A percentile compares a stretch with the other conserved stretches of the same genome.
phyloP scores from a whole-genome alignment of 2,888 invertebrate genomes.

The Platypus cylindrus region DNA sequence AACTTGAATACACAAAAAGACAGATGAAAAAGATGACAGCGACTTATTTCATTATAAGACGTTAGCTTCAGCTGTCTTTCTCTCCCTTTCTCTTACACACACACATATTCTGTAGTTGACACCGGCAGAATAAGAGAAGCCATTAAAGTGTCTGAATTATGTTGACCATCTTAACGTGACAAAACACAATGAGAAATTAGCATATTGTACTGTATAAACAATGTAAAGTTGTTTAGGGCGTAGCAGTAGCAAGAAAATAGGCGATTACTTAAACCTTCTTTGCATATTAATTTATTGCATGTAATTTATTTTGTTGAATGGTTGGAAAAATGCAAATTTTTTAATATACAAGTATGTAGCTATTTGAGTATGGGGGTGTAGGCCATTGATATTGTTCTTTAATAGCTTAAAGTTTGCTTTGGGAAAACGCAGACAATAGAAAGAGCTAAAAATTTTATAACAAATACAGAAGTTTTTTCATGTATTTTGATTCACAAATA shows the following conservation, averaged over 20 bases:
- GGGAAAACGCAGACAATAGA: too few relatives aligned
- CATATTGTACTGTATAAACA: constrained; percentile 13
- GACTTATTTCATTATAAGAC: too few relatives aligned
- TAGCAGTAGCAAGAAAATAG: constrained; percentile 8
- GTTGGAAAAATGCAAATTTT: constrained; percentile 9
- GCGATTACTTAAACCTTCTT: constrained; percentile 11
- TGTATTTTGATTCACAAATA: too few relatives aligned
- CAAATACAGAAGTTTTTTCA: too few relatives aligned
- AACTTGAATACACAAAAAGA: too few relatives aligned
- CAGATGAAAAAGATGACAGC: too few relatives aligned
- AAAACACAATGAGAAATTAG: constrained; percentile 12
- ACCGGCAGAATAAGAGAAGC: constrained; percentile 5
- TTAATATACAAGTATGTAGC: too few relatives aligned
- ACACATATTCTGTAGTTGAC: constrained; percentile 7
- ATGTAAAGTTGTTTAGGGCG: constrained; percentile 8
- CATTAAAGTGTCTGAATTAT: constrained; percentile 9
- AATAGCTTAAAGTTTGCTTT: too few relatives aligned
- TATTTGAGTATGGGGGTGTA: too few relatives aligned
- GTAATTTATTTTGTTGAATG: constrained; percentile 10
- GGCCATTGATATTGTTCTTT: too few relatives aligned
- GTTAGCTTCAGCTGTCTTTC: too few relatives aligned
- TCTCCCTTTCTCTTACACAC: constrained; percentile 4
- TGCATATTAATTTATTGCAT: constrained; percentile 13
- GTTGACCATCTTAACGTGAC: constrained; percentile 8
- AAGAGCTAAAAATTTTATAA: too few relatives aligned